These are phyloP conservation scores for Choloepus didactylus DNA, from an alignment of 2,797 vertebrate species.

Conservation along the genomic window DNA sequence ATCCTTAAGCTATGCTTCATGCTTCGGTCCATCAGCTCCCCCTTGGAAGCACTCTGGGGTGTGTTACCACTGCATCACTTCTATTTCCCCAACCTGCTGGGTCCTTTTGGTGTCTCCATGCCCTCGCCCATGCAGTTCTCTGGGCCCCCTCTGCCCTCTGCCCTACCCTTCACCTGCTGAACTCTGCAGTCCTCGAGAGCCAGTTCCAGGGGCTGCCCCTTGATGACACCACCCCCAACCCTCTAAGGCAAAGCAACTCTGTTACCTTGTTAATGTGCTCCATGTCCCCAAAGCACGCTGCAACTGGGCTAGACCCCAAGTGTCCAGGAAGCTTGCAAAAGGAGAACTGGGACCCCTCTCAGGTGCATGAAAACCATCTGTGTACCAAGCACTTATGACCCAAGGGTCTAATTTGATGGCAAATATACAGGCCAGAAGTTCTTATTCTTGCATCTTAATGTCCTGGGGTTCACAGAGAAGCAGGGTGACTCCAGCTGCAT, in stretches of 20 bases:
- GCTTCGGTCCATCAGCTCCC: not conserved
- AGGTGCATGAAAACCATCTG: not conserved
- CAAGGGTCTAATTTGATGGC: not conserved
- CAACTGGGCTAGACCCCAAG: not conserved
- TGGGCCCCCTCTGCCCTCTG: too few relatives aligned
- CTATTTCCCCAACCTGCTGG: accelerated
- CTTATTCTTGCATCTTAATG: not conserved
- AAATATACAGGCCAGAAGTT: not conserved
- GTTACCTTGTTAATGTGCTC: not conserved
- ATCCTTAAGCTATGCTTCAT: not conserved
- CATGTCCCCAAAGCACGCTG: too few relatives aligned
- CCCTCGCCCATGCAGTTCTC: not conserved
- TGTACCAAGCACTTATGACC: accelerated
- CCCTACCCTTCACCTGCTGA: not conserved
- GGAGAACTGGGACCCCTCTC: not conserved
- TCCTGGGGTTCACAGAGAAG: not conserved
- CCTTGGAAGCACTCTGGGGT: accelerated
- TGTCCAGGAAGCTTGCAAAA: not conserved
- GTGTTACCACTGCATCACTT: not conserved
- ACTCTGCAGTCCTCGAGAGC: not conserved
- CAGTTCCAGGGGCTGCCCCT: not conserved
- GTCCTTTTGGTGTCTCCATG: not conserved
- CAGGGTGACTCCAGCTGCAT: slow-evolving; percentile 30
- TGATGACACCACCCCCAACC: not conserved
- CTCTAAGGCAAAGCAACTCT: not conserved